Base-by-base conservation (phyloP, 2,888 invertebrate genomes). In the Zygothrica quintamaculata region DNA sequence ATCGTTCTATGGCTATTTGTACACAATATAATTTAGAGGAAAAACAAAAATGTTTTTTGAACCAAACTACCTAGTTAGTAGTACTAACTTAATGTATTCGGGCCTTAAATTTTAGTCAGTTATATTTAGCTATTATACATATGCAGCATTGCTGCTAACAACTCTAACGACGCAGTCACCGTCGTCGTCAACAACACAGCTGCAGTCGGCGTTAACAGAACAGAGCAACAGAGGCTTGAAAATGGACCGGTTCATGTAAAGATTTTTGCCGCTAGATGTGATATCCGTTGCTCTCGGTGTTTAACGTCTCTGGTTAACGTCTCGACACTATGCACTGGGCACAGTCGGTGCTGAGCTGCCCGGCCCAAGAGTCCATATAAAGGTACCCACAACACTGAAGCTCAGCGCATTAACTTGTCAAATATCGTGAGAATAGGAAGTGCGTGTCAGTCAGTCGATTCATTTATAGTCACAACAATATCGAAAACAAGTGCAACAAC, bases 381-480 rank as follows among this genome's bases (percentile, higher is more conserved):
- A 88, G 81, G 84, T 85, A 68, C 77, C 77, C 65, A 47, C 67
- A 75, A 80, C 70, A 69, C 68, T 67, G 61, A 51, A 74, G 74
- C 65, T 74, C 65, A 56, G 68, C 84, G 77, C 88, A 88, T 88
- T 88, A 81, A 85, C 78, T 74, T 78, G 75, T 77, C 74, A 81
- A 84, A 80, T 75, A 76, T 81, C 81, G 88, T 80, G 85, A 81
- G 82, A 85, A 84, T 79, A 81, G 81, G 88, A 88, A 88, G 87
- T 88, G 82, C 77, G 78, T 76, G 82, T 57, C 72, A 75, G 82
- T 57, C 72, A 75, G 72, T 67, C 76, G 46, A 75, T 67, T 85
- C 79, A 56, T 65, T 65, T 47, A 57, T 33, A 73, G 36, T 59
- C 48, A 74, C 59, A 74, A 64, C 44, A 44, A 50, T 29, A 42